phyloP scores from a whole-genome alignment of 2,888 invertebrate genomes.

The Alsophila aescularia region DNA sequence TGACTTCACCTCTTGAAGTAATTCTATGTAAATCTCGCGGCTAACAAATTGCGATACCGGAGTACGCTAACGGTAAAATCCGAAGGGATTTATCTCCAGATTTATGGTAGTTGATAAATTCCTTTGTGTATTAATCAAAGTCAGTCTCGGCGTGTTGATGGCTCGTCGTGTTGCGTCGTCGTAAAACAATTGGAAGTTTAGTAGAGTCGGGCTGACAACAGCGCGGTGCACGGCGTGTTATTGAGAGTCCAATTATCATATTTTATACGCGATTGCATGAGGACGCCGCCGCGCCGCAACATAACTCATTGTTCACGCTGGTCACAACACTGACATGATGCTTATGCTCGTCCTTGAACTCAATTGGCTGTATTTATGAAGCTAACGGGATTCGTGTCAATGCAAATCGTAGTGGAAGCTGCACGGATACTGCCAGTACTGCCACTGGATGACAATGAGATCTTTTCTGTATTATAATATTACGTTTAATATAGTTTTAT shows the following conservation, averaged over 20 bases:
- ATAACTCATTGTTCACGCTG: slow-evolving; percentile 81
- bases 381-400: slow-evolving; percentile 80
- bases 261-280: slow-evolving; percentile 79
- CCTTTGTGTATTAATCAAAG: slow-evolving; percentile 24
- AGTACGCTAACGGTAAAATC: slow-evolving; percentile 36
- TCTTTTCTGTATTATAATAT: slow-evolving; percentile 19
- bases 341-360: slow-evolving; percentile 81
- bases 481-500: slow-evolving; percentile 23
- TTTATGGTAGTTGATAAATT: slow-evolving; percentile 22
- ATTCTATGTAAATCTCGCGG: slow-evolving; percentile 33
- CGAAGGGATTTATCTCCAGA: slow-evolving; percentile 24
- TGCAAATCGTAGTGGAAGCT: slow-evolving; percentile 72
- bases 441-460: slow-evolving; percentile 53
- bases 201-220: slow-evolving; percentile 44
- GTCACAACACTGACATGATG: slow-evolving; percentile 76
- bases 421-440: slow-evolving; percentile 47
- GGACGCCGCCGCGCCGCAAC: slow-evolving; percentile 73
- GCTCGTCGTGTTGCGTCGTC: slow-evolving; percentile 16
- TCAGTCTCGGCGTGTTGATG: slow-evolving; percentile 8
- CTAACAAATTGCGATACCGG: slow-evolving; percentile 34
- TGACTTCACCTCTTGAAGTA: slow-evolving; percentile 22
- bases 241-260: slow-evolving; percentile 77
- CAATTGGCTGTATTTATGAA: slow-evolving; percentile 78
- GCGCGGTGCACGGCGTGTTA: slow-evolving; percentile 49
- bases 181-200: slow-evolving; percentile 28